Conservation (phyloP, 1,140 invertebrate species). For the Pseudomyrmex flavicornis region DNA sequence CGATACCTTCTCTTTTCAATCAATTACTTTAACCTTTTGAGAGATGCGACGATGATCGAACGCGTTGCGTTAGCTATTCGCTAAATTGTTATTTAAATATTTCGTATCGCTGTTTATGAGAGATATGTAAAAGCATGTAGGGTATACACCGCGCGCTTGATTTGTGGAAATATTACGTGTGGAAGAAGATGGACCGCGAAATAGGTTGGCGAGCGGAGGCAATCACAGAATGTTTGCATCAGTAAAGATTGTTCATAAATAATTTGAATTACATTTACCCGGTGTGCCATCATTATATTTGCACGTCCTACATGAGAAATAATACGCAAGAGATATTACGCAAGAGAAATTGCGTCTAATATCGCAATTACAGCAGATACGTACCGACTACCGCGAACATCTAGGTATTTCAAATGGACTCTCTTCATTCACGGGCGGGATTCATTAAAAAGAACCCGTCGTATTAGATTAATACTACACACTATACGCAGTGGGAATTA, state of each 20-base stretch:
- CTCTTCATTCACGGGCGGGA: slow-evolving; percentile 24
- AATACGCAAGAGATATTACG: slow-evolving; percentile 3
- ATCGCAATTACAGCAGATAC: slow-evolving; percentile 8
- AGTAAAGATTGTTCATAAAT: slow-evolving; percentile 6
- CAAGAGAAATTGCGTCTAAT: slow-evolving; percentile 44
- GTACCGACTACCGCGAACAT: background rate
- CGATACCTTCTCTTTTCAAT: slow-evolving; percentile 4
- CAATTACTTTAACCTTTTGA: slow-evolving; percentile 34
- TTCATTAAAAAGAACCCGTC: slow-evolving; percentile 31
- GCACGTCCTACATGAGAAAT: slow-evolving; percentile 14
- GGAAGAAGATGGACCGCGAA: background rate
- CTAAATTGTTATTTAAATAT: slow-evolving; percentile 10
- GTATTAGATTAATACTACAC: slow-evolving; percentile 36
- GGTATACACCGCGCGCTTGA: background rate
- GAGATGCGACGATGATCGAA: background rate
- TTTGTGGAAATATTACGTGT: slow-evolving; percentile 1
- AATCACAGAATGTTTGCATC: slow-evolving; percentile 3
- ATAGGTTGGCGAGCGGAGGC: background rate
- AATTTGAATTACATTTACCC: slow-evolving; percentile 6
- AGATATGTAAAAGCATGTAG: background rate
- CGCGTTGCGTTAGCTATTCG: background rate
- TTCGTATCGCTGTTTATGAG: background rate
- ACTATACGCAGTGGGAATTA: slow-evolving; percentile 32
- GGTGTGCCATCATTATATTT: slow-evolving; percentile 5
- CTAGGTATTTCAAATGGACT: slow-evolving; percentile 32